Percentiles rank a stretch among this genome's conserved stretches.
Conservation (phyloP, 2,113 vertebrate genomes). For the Chrysochloris asiatica region DNA sequence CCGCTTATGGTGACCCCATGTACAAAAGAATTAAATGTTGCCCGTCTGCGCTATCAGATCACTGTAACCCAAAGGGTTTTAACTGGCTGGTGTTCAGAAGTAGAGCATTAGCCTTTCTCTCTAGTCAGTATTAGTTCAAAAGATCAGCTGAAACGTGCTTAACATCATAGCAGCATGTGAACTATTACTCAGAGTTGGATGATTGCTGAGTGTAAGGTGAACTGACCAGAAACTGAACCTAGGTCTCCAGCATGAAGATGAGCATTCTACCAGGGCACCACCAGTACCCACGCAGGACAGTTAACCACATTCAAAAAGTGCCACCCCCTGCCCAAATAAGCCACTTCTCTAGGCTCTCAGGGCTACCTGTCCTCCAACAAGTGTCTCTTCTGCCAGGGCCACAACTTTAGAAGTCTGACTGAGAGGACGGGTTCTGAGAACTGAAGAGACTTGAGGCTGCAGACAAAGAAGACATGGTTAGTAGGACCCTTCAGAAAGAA, state of each 20-base stretch:
- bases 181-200: background rate
- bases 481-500: background rate
- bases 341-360: background rate
- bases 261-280: background rate
- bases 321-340: background rate
- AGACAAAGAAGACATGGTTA: background rate
- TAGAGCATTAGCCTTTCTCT: background rate
- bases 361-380: background rate
- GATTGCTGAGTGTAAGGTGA: background rate
- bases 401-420: background rate
- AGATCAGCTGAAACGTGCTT: background rate
- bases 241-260: background rate
- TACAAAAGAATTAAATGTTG: background rate
- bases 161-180: background rate
- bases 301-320: background rate
- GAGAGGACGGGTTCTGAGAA: background rate
- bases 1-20: background rate
- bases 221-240: background rate
- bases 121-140: background rate
- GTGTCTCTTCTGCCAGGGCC: background rate
- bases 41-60: background rate
- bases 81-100: background rate
- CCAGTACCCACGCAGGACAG: too few relatives aligned
- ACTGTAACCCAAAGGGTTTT: background rate
- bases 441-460: background rate